Evolutionary conservation across 2,797 vertebrate species (phyloP), one percentile per base, ranked within the genome.

Genomic region (Coreius guichenoti): DNA sequence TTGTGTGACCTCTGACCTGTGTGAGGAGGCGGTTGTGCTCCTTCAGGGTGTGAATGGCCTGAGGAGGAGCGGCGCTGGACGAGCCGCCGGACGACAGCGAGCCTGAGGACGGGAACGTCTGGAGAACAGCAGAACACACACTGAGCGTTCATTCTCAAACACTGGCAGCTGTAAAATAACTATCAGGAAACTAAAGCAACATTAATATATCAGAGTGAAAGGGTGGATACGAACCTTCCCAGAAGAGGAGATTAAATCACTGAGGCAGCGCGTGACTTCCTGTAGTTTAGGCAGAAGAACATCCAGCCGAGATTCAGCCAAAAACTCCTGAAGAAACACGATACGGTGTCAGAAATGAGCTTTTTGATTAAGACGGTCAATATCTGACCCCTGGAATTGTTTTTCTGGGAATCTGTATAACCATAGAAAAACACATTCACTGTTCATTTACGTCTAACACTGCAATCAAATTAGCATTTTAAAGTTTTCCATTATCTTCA

Each of bases 11-110:
- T 67, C 63, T 69, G 58, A 98, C 98, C 96, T 98, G 96, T 58
- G 97, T 99, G 87, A 99, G 98, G 1, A 98, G 97, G 6, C 96
- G 92, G 90, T 99, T 99, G 94, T 99, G 98, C 77, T 99, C 97
- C 90, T 99, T 99, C 90, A 99, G 93, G 94, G 97, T 96, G 85
- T 94, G 94, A 88, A 98, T 95, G 90, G 96, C 95, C 90, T 98
- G 98, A 54, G 96, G 96, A 81, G 95, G 95, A 86, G 91, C 94
- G 43, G 90, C 70, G 85, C 87, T 91, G 0, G 87, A 49, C 21
- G 92, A 90, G 36, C 88, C 4, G 0, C 82, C 13, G 73, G 91
- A 63, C 1, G 91, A 84, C 83, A 90, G 92, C 36, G 89, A 80
- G 0, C 88, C 63, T 3, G 92, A 84, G 2, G 93, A 54, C 23